Conservation (phyloP, 1,140 invertebrate genomes). For the Megalonaias nervosa region DNA sequence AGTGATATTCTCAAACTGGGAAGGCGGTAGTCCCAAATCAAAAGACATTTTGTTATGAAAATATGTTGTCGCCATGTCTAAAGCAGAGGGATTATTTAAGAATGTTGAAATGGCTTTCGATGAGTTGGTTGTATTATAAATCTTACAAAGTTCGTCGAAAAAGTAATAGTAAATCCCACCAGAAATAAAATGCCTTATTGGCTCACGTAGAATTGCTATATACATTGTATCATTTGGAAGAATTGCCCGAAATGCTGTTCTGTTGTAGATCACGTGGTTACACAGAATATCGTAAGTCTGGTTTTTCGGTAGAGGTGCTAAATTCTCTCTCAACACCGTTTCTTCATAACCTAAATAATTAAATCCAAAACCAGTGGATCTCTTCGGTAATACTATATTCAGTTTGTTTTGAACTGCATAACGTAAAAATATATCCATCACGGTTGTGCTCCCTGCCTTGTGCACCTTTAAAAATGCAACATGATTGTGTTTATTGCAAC, state of each 20-base stretch:
- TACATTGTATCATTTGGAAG: conserved; percentile 54
- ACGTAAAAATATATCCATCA: conserved; percentile 55
- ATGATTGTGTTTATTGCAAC: conserved; percentile 36
- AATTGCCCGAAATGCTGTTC: conserved; percentile 36
- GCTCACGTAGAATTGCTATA: conserved; percentile 57
- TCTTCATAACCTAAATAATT: conserved; percentile 42
- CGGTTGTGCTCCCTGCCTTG: conserved; percentile 58
- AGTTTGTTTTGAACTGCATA: conserved; percentile 48
- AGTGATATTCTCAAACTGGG: conserved; percentile 32
- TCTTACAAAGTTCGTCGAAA: conserved; percentile 12
- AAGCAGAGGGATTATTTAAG: conserved; percentile 19
- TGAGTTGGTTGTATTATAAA: not conserved
- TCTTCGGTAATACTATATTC: conserved; percentile 49
- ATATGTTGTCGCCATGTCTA: conserved; percentile 23
- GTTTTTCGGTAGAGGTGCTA: conserved; percentile 35
- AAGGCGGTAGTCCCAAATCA: conserved; percentile 52
- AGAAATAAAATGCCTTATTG: conserved; percentile 56
- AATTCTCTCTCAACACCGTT: conserved; percentile 16
- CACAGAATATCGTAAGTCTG: conserved; percentile 46
- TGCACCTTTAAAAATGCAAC: conserved; percentile 61
- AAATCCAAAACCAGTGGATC: conserved; percentile 15
- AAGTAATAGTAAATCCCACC: conserved; percentile 51
- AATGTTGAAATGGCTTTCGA: conserved; percentile 13
- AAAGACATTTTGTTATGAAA: conserved; percentile 55
- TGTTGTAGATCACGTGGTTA: conserved; percentile 54